Percentiles rank a stretch among this genome's conserved stretches.
Evolutionary conservation across 2,113 vertebrate species (phyloP).

Genomic region (Aldabrachelys gigantea): DNA sequence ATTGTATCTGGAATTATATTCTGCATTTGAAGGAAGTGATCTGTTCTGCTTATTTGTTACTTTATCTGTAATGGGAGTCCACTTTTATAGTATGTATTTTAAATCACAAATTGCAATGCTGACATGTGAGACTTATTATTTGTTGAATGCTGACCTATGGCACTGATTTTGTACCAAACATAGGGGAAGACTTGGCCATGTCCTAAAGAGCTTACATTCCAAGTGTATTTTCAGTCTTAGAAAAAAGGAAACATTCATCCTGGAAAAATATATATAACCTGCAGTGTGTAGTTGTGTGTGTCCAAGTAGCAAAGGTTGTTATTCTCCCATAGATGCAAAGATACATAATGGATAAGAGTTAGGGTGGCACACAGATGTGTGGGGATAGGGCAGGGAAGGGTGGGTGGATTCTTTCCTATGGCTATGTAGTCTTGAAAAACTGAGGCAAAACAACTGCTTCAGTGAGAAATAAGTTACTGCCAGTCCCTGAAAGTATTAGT

Average conservation of each 20-base stretch:
- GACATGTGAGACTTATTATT: background rate
- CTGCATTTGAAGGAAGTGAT: background rate
- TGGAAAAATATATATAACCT: fast-evolving
- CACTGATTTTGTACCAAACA: background rate
- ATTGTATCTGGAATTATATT: background rate
- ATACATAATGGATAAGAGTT: background rate
- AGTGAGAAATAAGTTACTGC: background rate
- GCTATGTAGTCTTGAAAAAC: background rate
- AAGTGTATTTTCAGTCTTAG: conserved; percentile 40
- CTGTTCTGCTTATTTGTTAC: background rate
- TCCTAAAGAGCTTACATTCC: background rate
- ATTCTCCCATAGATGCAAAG: background rate
- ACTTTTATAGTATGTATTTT: background rate
- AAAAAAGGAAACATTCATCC: background rate
- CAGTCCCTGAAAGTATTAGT: background rate
- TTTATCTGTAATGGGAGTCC: background rate
- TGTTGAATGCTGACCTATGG: background rate
- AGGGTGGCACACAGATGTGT: background rate
- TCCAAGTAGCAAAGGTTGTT: background rate
- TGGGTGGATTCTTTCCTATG: background rate
- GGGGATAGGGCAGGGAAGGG: too few relatives aligned
- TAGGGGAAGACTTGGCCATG: background rate
- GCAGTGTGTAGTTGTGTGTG: background rate
- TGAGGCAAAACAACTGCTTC: background rate
- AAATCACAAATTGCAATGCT: background rate